A percentile compares a stretch with the other conserved stretches of the same genome.
These are phyloP conservation scores for Pituophis catenifer DNA, from an alignment of 2,113 vertebrate species.

Conservation along the genomic window DNA sequence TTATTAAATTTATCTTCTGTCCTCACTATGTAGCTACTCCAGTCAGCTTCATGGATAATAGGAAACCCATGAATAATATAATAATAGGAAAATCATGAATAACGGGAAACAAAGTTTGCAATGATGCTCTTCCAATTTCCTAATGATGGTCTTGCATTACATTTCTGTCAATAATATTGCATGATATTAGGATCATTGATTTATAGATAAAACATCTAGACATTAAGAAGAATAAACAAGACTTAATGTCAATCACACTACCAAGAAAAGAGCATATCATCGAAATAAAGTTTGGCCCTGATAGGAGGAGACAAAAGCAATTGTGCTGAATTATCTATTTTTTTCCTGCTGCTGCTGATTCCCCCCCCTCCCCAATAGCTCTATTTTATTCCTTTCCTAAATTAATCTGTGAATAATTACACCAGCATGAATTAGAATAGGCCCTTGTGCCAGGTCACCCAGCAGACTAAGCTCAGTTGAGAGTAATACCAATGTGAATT, in stretches of 20 bases:
- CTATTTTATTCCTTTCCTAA: background rate
- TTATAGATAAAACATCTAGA: background rate
- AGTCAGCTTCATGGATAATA: background rate
- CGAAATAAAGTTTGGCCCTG: background rate
- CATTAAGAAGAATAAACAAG: background rate
- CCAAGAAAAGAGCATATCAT: background rate
- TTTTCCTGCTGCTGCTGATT: background rate
- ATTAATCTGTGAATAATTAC: background rate
- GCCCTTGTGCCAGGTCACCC: background rate
- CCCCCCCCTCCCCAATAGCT: background rate
- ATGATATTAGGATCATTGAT: background rate
- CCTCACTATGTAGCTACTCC: background rate
- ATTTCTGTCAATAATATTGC: background rate
- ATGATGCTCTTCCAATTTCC: background rate
- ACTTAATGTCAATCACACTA: background rate
- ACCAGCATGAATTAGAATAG: background rate
- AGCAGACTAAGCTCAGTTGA: background rate
- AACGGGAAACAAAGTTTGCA: background rate
- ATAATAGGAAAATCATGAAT: background rate
- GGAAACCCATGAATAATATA: background rate
- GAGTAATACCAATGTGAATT: background rate
- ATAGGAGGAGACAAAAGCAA: background rate
- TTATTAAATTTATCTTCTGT: background rate
- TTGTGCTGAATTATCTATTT: background rate
- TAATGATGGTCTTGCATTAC: background rate